Percentiles rank a stretch among this genome's conserved stretches.
Conservation (phyloP, 2,888 invertebrate genomes). For the Mellilla xanthometata region DNA sequence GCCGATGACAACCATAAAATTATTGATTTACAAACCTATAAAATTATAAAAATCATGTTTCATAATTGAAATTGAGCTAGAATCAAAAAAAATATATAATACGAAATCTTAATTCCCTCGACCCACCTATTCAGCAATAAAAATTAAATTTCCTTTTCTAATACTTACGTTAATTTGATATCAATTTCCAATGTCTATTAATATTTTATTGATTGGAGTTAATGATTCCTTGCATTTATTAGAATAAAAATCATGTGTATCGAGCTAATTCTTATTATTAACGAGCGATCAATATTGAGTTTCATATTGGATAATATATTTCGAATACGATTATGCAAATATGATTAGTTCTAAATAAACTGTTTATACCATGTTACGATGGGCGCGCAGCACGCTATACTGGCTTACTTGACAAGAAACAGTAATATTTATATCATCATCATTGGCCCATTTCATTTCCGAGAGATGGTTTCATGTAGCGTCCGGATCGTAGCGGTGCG, state of each 20-base stretch:
- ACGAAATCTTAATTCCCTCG: constrained; percentile 14
- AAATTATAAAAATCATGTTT: constrained; percentile 13
- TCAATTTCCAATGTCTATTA: constrained; percentile 46
- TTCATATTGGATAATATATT: constrained; percentile 66
- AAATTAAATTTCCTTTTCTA: constrained; percentile 52
- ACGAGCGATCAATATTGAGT: constrained; percentile 74
- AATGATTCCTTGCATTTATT: constrained; percentile 61
- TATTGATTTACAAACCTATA: constrained; percentile 17
- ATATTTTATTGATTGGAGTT: constrained; percentile 61
- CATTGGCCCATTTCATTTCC: too few relatives aligned
- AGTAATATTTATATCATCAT: too few relatives aligned
- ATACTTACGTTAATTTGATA: constrained; percentile 51
- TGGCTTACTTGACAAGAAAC: too few relatives aligned
- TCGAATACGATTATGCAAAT: constrained; percentile 78
- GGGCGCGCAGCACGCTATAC: constrained; percentile 55
- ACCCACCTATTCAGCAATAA: constrained; percentile 41
- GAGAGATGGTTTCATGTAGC: too few relatives aligned
- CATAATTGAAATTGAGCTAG: constrained; percentile 21
- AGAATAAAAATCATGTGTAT: constrained; percentile 62
- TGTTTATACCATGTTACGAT: constrained; percentile 65
- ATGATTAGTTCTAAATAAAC: constrained; percentile 78
- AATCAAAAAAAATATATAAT: constrained; percentile 20
- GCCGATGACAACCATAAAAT: constrained; percentile 12
- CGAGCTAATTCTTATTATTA: constrained; percentile 71
- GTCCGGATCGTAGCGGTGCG: too few relatives aligned